Conservation (phyloP, 2,888 invertebrate species). For the Hofmannophila pseudospretella region DNA sequence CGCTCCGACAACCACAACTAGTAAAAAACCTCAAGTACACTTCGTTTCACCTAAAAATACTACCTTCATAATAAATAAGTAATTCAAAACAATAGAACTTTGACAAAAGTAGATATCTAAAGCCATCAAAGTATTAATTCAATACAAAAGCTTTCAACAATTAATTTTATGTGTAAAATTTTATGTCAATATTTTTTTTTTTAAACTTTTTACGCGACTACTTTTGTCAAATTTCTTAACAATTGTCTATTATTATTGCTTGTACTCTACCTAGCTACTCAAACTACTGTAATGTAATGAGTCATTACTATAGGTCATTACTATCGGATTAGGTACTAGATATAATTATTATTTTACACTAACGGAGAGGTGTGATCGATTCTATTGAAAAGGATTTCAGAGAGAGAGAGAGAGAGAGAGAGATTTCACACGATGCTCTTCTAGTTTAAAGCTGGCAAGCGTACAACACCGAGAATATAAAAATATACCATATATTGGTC, state of each 20-base stretch:
- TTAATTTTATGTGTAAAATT: constrained; percentile 27
- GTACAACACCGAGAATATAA: constrained; percentile 40
- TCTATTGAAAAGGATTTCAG: too few species aligned
- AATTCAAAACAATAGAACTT: constrained; percentile 45
- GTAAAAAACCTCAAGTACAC: constrained; percentile 47
- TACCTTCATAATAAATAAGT: constrained; percentile 36
- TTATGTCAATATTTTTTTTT: constrained; percentile 13
- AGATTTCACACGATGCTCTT: constrained; percentile 24
- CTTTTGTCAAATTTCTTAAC: constrained; percentile 57
- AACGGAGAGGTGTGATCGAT: constrained; percentile 8
- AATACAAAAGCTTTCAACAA: constrained; percentile 28
- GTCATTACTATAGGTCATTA: too few species aligned
- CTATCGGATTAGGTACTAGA: not conserved
- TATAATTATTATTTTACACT: not conserved
- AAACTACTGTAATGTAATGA: constrained; percentile 7
- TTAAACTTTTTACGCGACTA: constrained; percentile 24
- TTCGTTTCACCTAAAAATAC: constrained; percentile 40
- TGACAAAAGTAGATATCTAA: constrained; percentile 53
- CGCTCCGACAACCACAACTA: constrained; percentile 14
- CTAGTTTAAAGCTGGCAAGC: constrained; percentile 35
- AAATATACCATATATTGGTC: constrained; percentile 32
- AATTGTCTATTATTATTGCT: constrained; percentile 70
- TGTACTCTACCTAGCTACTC: constrained; percentile 60
- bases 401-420: too few species aligned
- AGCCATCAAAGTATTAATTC: constrained; percentile 36